Conservation (phyloP, 2,797 vertebrate genomes). For the Sebastes paucispinis region DNA sequence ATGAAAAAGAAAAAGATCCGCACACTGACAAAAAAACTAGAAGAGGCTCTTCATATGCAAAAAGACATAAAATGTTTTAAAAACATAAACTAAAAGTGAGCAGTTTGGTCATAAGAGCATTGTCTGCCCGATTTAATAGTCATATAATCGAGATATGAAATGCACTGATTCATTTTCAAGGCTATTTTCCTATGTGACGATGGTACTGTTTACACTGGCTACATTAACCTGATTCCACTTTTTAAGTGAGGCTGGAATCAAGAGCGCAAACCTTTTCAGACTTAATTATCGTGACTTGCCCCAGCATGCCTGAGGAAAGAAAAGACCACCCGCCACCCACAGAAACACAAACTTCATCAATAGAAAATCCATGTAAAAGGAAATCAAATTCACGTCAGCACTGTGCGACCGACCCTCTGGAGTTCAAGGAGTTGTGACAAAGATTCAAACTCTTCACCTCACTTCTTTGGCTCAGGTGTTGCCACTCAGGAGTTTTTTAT, state of each 20-base stretch:
- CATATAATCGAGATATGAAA: not conserved
- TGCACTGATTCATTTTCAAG: not conserved
- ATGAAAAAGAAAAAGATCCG: not conserved
- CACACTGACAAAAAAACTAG: not conserved
- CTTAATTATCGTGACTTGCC: constrained; percentile 3
- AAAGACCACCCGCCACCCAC: not conserved
- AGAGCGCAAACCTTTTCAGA: constrained; percentile 5
- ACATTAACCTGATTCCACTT: not conserved
- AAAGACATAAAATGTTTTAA: not conserved
- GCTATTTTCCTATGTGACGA: not conserved
- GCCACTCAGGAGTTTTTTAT: not conserved
- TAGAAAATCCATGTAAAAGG: not conserved
- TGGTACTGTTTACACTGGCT: constrained; percentile 10
- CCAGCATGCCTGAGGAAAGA: not conserved
- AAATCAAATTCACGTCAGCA: not conserved
- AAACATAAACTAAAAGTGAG: not conserved
- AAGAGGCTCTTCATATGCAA: not conserved
- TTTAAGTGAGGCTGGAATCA: constrained; percentile 3
- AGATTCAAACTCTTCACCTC: not conserved
- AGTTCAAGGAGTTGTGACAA: not conserved
- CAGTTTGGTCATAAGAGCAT: not conserved
- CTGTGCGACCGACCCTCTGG: not conserved
- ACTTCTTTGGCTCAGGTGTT: not conserved
- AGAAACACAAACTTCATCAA: constrained; percentile 1
- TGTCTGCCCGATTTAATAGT: not conserved